These are phyloP conservation scores for Hirundichthys speculiger DNA, from an alignment of 2,113 vertebrate species.

Conservation along the genomic window DNA sequence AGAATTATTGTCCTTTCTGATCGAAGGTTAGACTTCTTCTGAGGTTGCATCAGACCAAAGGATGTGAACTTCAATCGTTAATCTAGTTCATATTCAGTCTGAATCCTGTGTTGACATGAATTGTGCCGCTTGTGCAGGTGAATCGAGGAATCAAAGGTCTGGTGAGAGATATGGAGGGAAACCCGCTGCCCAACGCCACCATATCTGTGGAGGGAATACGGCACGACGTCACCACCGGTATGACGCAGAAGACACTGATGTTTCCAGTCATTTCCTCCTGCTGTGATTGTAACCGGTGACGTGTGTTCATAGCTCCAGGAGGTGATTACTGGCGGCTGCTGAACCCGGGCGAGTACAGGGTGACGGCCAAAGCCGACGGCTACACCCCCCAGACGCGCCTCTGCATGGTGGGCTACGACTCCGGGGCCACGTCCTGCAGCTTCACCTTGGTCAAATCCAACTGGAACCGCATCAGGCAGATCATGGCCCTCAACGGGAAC, in stretches of 20 bases:
- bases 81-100: too few relatives aligned
- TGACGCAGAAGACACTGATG: background rate
- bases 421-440: slow-evolving; percentile 91
- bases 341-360: slow-evolving; percentile 94
- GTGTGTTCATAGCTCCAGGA: slow-evolving; percentile 70
- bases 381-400: slow-evolving; percentile 86
- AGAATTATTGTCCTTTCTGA: too few relatives aligned
- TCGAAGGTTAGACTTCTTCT: too few relatives aligned
- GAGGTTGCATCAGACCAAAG: too few relatives aligned
- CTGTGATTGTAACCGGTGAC: background rate
- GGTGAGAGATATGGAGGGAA: slow-evolving; percentile 90
- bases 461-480: slow-evolving; percentile 95
- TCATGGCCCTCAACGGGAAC: slow-evolving; percentile 89
- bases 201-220: slow-evolving; percentile 90
- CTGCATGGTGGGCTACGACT: slow-evolving; percentile 92
- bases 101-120: background rate
- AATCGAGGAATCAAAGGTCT: slow-evolving; percentile 93
- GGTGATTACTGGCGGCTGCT: slow-evolving; percentile 97
- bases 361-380: slow-evolving; percentile 87
- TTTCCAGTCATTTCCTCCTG: background rate
- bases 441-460: slow-evolving; percentile 92
- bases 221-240: slow-evolving; percentile 92
- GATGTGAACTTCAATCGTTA: too few relatives aligned
- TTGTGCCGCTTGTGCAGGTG: slow-evolving; percentile 75
- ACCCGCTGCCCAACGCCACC: slow-evolving; percentile 87